These are phyloP conservation scores for Halocaridina rubra DNA, from an alignment of 2,888 invertebrate genomes.

Conservation along the genomic window DNA sequence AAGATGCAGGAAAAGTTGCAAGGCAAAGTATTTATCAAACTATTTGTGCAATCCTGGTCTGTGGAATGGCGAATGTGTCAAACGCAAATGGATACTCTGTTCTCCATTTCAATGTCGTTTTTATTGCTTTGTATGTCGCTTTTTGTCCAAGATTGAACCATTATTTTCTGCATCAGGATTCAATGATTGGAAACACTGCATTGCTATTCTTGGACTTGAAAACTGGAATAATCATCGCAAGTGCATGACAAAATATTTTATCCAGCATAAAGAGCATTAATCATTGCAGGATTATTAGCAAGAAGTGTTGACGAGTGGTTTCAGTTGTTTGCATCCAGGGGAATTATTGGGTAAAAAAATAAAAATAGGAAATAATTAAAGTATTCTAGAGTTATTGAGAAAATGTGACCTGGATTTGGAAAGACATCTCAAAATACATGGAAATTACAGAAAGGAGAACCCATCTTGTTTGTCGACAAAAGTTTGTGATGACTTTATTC, in stretches of 20 bases:
- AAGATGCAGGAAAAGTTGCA: background rate
- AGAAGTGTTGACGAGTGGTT: background rate
- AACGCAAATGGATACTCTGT: too few species aligned
- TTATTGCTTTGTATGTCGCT: background rate
- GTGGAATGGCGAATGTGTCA: too few species aligned
- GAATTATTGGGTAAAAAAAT: background rate
- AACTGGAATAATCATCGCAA: background rate
- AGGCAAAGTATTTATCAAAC: too few species aligned
- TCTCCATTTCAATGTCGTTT: too few species aligned
- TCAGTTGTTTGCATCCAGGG: background rate
- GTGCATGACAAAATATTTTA: background rate
- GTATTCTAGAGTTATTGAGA: background rate
- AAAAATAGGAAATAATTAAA: background rate
- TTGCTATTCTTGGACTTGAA: background rate
- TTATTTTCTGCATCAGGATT: background rate
- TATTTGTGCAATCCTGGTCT: too few species aligned
- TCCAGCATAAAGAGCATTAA: too few species aligned
- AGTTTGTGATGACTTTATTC: too few species aligned
- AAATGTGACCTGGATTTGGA: background rate
- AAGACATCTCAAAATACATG: background rate
- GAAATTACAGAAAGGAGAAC: background rate
- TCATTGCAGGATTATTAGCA: too few species aligned
- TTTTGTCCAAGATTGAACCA: background rate
- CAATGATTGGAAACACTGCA: background rate
- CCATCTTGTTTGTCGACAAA: too few species aligned